Evolutionary conservation across 2,113 vertebrate species (phyloP).

Genomic region (Mugil cephalus): DNA sequence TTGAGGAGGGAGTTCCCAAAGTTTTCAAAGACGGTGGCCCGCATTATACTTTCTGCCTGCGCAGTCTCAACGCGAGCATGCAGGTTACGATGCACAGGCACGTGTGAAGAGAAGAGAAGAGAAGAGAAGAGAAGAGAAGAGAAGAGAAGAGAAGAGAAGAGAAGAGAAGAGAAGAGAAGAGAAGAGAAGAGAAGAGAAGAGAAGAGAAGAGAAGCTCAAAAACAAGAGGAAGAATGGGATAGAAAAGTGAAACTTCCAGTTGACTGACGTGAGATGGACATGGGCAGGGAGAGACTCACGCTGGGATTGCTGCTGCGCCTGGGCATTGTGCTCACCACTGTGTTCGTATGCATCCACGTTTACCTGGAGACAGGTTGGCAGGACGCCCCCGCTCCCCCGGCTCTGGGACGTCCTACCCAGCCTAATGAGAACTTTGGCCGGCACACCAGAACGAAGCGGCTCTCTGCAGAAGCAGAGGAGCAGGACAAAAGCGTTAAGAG

Average conservation of each 20-base stretch:
- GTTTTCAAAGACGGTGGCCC: constrained; percentile 62
- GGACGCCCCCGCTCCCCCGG: constrained; percentile 26
- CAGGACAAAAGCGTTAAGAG: constrained; percentile 45
- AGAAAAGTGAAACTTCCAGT: constrained; percentile 13
- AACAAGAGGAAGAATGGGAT: constrained; percentile 46
- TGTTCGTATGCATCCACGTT: constrained; percentile 75
- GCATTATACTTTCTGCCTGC: constrained; percentile 41
- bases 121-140: constrained; percentile 19
- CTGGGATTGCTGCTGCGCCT: constrained; percentile 67
- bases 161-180: constrained; percentile 7
- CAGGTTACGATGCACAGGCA: constrained; percentile 17
- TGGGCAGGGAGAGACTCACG: constrained; percentile 64
- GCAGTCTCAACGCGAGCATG: constrained; percentile 14
- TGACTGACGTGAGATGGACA: constrained; percentile 51
- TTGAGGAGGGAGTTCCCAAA: constrained; percentile 73
- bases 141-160: constrained; percentile 19
- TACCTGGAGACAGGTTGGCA: constrained; percentile 71
- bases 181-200: constrained; percentile 6
- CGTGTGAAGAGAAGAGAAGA: constrained; percentile 23
- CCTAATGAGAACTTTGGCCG: constrained; percentile 19
- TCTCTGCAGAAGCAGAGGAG: constrained; percentile 9
- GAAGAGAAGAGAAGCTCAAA: background rate
- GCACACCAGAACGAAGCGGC: constrained; percentile 16
- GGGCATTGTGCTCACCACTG: constrained; percentile 61
- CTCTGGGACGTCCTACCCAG: constrained; percentile 26